These are phyloP conservation scores for Anolis sagrei DNA, from an alignment of 2,113 vertebrate genomes.

Conservation along the genomic window DNA sequence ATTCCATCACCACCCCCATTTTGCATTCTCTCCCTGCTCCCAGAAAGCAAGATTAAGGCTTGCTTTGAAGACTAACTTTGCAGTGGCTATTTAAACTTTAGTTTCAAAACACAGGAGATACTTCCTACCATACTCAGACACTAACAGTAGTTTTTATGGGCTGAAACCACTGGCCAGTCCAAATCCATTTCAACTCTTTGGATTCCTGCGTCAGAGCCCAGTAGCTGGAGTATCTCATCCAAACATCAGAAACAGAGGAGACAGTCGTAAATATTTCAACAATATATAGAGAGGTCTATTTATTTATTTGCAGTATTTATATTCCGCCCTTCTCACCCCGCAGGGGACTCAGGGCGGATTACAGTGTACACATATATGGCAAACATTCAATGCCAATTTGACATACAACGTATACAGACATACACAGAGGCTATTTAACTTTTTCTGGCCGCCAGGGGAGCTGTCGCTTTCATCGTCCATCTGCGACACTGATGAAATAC, in stretches of 20 bases:
- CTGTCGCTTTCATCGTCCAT: no score
- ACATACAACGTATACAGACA: no score
- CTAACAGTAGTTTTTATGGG: slow-evolving; percentile 8
- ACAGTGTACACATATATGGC: no score
- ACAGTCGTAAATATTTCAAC: not conserved
- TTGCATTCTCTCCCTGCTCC: slow-evolving; percentile 63
- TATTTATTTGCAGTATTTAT: no score
- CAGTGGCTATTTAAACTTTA: not conserved
- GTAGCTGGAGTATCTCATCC: not conserved
- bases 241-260: not conserved
- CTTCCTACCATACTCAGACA: slow-evolving; percentile 52
- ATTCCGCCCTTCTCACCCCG: no score
- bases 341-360: no score
- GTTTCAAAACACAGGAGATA: slow-evolving; percentile 44
- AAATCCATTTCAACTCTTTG: not conserved
- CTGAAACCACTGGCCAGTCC: not conserved
- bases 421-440: no score
- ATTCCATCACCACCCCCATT: slow-evolving; percentile 21
- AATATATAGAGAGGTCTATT: not conserved
- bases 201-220: not conserved
- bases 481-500: no score
- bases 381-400: no score
- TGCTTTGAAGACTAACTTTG: slow-evolving; percentile 39
- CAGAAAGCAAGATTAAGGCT: slow-evolving; percentile 49
- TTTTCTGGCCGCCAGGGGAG: no score